Percentiles rank a stretch among this genome's conserved stretches.
These are phyloP conservation scores for Hydropotes inermis DNA, from an alignment of 2,113 vertebrate genomes.

Conservation along the genomic window DNA sequence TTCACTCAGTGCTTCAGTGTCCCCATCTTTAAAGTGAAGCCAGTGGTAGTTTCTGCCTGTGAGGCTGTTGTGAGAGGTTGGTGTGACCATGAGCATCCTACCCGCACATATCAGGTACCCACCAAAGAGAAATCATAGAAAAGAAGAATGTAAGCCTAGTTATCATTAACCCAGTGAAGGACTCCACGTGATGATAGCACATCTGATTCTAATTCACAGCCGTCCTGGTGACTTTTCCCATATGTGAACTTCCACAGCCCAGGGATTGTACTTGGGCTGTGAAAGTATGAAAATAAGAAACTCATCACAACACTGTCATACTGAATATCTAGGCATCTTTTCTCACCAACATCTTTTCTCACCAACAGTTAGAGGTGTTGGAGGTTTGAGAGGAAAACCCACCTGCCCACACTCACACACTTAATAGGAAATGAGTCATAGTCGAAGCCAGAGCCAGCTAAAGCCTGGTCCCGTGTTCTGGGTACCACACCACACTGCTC, in stretches of 20 bases:
- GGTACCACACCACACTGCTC: rapidly evolving
- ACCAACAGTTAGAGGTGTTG: background rate
- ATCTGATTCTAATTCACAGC: rapidly evolving
- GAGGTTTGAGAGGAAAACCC: background rate
- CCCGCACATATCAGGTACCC: background rate
- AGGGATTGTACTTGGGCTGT: rapidly evolving
- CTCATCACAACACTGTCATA: background rate
- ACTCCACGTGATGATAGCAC: rapidly evolving
- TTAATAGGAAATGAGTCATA: background rate
- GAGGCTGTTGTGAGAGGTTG: background rate
- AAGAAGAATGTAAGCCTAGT: rapidly evolving
- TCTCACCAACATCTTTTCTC: background rate
- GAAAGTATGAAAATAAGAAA: background rate
- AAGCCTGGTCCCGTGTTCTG: rapidly evolving
- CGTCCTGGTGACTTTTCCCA: no score
- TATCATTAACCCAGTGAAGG: background rate
- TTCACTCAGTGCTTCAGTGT: rapidly evolving
- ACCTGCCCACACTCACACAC: rapidly evolving
- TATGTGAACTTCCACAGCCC: background rate
- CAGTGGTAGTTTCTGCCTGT: rapidly evolving
- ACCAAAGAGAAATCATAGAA: background rate
- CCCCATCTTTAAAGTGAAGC: background rate
- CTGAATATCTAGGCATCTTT: background rate
- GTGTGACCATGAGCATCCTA: background rate
- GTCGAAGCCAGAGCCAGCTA: rapidly evolving